Evolutionary conservation across 2,888 invertebrate genomes (phyloP), one percentile per base, ranked within the genome.

Genomic region (Leucophenga montana): DNA sequence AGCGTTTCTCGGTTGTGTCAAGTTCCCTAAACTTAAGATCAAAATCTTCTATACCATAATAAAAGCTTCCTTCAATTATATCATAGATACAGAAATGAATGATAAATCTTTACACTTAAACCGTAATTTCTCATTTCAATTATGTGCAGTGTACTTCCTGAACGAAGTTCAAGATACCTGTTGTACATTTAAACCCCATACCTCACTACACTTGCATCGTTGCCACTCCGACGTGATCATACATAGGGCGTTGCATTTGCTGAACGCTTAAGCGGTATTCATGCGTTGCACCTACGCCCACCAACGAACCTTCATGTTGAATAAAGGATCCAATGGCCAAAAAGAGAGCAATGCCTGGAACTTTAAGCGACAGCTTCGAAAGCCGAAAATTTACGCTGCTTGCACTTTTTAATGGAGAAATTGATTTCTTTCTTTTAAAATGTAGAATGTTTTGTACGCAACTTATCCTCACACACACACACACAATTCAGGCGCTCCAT

Each of bases 351-450:
- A 27, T 27, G 4, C 27, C 3, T 39, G 39, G 9, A 39, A 39
- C 39, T 39, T 39, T 1, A 39, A 39, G 9, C 39, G 39, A 39
- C 39, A 39, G 39, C 39, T 39, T 39, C 11, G 39, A 39, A 39
- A 39, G 39, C 39, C 39, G 39, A 39, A 39, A 5, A 61, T 61
- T 61, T 61, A 61, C 44, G 61, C 61, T 44, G 61, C 57, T 57
- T 57, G 31, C 57, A 57, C 57, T 57, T 57, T 39, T 61, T 61
- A 61, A 61, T 44, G 39, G 39, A 61, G 61, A 61, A 61, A 61
- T 61, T 61, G 61, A 61, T 61, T 61, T 61, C 22, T 27, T 61
- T 61, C 44, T 44, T 44, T 16, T 33, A 27, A 61, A 61, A n/a
- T 61, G 9, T 61, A 44, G 61, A 61, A 61, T 61, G 39, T 44